phyloP scores from a whole-genome alignment of 30 jellyfish, hydroid and myxozoan species.

The Calvadosia cruxmelitensis region DNA sequence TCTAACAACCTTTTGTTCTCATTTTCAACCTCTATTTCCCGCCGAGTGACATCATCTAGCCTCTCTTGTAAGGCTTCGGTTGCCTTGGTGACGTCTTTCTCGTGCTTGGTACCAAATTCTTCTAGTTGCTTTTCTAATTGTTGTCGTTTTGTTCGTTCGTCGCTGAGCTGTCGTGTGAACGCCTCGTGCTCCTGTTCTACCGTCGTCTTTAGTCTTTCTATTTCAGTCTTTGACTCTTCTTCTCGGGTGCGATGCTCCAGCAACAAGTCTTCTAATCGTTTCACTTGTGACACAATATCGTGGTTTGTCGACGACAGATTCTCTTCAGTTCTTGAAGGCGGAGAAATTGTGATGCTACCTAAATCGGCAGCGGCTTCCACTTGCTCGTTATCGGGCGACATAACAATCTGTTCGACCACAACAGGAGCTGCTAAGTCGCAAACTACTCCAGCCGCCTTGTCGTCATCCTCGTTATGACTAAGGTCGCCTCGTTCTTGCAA shows the following conservation, averaged over 20 bases:
- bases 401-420: neutral
- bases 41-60: neutral
- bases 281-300: conserved; percentile 5
- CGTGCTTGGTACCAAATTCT: neutral
- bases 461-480: neutral
- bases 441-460: neutral
- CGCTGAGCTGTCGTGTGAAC: conserved; percentile 40
- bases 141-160: neutral
- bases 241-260: conserved; percentile 29
- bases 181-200: conserved; percentile 48
- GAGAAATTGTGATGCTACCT: too few relatives aligned
- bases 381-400: neutral
- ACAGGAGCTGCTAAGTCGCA: neutral
- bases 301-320: too few relatives aligned
- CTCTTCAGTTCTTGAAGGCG: too few relatives aligned
- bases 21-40: conserved; percentile 27
- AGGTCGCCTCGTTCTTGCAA: too few relatives aligned
- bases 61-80: neutral
- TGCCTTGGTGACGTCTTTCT: neutral
- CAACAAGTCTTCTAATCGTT: conserved; percentile 34
- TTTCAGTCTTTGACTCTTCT: conserved; percentile 33
- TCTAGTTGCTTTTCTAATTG: neutral
- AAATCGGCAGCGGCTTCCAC: neutral
- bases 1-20: conserved; percentile 49
- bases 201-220: conserved; percentile 23